These are phyloP conservation scores for Eupithecia subfuscata DNA, from an alignment of 2,888 invertebrate species.

Conservation along the genomic window DNA sequence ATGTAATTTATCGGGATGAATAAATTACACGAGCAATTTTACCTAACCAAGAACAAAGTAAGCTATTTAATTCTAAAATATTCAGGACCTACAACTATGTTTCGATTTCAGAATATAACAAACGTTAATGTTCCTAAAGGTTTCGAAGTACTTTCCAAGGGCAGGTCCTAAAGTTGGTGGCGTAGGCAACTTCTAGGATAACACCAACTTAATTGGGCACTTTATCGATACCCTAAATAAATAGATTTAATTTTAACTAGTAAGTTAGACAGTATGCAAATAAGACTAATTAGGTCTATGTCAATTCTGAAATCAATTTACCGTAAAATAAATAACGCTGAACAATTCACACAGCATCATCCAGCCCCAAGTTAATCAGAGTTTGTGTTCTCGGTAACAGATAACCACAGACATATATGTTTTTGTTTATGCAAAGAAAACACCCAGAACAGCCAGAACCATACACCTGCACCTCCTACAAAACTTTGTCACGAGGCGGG, in stretches of 20 bases:
- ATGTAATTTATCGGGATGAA: background rate
- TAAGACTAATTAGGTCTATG: background rate
- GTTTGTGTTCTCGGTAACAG: background rate
- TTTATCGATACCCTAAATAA: background rate
- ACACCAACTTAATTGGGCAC: background rate
- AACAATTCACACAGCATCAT: background rate
- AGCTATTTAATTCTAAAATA: constrained; percentile 9
- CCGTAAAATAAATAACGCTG: background rate
- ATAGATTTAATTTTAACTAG: background rate
- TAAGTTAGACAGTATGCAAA: background rate
- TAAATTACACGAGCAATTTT: background rate
- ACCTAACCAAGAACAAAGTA: background rate
- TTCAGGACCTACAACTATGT: constrained; percentile 6
- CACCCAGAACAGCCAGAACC: background rate
- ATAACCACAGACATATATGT: background rate
- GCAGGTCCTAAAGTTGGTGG: background rate
- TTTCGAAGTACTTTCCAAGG: background rate
- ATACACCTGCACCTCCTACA: background rate
- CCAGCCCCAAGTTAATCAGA: background rate
- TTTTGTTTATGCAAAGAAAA: background rate
- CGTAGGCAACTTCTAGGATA: background rate
- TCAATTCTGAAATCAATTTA: background rate
- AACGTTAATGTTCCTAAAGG: background rate
- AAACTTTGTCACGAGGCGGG: background rate
- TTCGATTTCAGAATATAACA: constrained; percentile 8